Evolutionary conservation across 2,888 invertebrate species (phyloP), one percentile per base, ranked within the genome.

Genomic region (Acronicta aceris): DNA sequence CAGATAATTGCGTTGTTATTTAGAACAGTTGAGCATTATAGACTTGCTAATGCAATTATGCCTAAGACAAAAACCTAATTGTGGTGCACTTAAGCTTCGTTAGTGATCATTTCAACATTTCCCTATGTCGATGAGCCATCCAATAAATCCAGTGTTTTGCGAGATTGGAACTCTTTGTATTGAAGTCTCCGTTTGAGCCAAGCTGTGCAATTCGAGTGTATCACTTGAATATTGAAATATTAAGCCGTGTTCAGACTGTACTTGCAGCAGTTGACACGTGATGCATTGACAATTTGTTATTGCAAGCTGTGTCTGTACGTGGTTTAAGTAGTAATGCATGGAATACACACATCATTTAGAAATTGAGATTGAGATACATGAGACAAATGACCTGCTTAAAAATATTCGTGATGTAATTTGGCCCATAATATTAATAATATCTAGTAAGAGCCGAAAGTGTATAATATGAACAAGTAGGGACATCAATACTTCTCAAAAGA

Each of bases 141-240:
- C 61, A 71, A 74, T 71, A 64, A 68, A 65, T 55, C 16, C 36
- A 50, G 40, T 50, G 27, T 61, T 57, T 63, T 52, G 60, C 52
- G 40, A 64, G 65, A 69, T 63, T 63, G 61, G 69, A 72, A 61
- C 51, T n/a, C 53, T 63, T 57, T 64, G 46, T 78, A 58, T 69
- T 65, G 60, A 58, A 64, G 41, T 63, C 57, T 48, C 30, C 30
- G 58, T 54, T 48, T 33, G 27, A 17, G 55, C 41, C 54, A 52
- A 60, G 58, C 58, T 33, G 38, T 45, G 27, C 38, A 30, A 30
- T 40, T 62, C 21, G 50, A 73, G 63, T 43, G 59, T 47, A 64
- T 54, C 71, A 43, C 62, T 77, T 52, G 57, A 64, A 74, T 74
- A 75, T 67, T 77, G 60, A 77, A 77, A 71, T 65, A 62, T 67